Conservation (phyloP, 2,113 vertebrate genomes). For the Eretmochelys imbricata region DNA sequence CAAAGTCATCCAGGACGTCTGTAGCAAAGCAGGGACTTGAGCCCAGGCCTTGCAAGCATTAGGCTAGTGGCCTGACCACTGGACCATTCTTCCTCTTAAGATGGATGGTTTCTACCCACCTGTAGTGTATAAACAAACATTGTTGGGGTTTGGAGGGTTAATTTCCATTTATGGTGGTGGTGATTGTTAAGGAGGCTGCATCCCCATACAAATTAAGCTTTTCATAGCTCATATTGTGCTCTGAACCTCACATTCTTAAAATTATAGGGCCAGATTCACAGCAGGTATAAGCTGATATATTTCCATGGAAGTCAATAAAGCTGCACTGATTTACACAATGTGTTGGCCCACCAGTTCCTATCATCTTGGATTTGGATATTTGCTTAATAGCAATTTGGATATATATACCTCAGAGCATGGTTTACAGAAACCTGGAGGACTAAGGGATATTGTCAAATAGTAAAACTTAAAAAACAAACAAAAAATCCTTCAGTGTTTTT, state of each 20-base stretch:
- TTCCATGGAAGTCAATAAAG: slow-evolving; percentile 1
- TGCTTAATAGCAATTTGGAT: neutral
- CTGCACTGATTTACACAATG: neutral
- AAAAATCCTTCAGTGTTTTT: neutral
- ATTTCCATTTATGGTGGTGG: neutral
- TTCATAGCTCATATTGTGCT: neutral
- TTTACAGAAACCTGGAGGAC: neutral
- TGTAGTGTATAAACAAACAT: neutral
- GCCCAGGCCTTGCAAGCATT: neutral
- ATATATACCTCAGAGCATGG: fast-evolving
- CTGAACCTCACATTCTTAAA: neutral
- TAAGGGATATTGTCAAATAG: neutral
- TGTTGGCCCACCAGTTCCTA: neutral
- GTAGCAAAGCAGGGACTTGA: neutral
- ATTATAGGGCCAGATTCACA: neutral
- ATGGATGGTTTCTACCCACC: neutral
- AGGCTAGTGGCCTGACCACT: neutral
- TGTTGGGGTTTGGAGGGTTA: neutral
- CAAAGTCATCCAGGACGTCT: neutral
- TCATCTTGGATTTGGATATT: neutral
- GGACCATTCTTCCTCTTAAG: neutral
- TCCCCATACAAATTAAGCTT: neutral
- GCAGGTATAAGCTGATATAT: neutral
- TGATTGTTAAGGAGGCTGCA: neutral
- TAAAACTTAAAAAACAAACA: neutral